Evolutionary conservation across 2,888 invertebrate genomes (phyloP).

Genomic region (Ormyrus pomaceus): DNA sequence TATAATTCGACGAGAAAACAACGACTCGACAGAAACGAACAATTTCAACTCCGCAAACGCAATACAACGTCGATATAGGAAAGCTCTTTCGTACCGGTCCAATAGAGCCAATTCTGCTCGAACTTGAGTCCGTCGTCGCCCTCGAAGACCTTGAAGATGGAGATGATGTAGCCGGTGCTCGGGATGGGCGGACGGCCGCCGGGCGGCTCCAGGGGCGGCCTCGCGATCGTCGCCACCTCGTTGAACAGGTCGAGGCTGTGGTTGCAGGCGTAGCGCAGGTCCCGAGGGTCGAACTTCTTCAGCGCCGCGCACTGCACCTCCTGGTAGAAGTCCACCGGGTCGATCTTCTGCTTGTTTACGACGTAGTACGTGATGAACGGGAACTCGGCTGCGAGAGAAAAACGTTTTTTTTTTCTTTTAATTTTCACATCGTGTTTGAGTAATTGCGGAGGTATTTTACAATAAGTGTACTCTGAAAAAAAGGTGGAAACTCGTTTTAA

Average conservation of each 20-base stretch:
- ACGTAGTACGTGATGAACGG: slow-evolving; percentile 94
- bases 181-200: slow-evolving; percentile 87
- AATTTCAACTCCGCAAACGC: too few species aligned
- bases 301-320: slow-evolving; percentile 89
- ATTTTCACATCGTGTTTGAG: too few species aligned
- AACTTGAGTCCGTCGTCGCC: slow-evolving; percentile 95
- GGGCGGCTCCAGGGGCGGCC: slow-evolving; percentile 89
- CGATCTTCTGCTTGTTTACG: slow-evolving; percentile 91
- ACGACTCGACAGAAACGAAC: too few species aligned
- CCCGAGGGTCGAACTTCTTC: slow-evolving; percentile 90
- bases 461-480: background rate
- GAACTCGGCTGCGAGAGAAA: slow-evolving; percentile 84
- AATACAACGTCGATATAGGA: too few species aligned
- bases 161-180: slow-evolving; percentile 92
- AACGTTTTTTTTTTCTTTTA: background rate
- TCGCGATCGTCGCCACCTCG: slow-evolving; percentile 93
- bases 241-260: slow-evolving; percentile 92
- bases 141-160: slow-evolving; percentile 95
- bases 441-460: too few species aligned
- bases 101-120: slow-evolving; percentile 95
- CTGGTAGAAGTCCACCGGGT: slow-evolving; percentile 90
- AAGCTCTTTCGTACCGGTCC: slow-evolving; percentile 81
- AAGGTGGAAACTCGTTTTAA: background rate
- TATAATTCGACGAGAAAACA: too few species aligned
- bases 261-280: slow-evolving; percentile 88